Evolutionary conservation across 2,113 vertebrate species (phyloP).

Genomic region (Semicossyphus pulcher): DNA sequence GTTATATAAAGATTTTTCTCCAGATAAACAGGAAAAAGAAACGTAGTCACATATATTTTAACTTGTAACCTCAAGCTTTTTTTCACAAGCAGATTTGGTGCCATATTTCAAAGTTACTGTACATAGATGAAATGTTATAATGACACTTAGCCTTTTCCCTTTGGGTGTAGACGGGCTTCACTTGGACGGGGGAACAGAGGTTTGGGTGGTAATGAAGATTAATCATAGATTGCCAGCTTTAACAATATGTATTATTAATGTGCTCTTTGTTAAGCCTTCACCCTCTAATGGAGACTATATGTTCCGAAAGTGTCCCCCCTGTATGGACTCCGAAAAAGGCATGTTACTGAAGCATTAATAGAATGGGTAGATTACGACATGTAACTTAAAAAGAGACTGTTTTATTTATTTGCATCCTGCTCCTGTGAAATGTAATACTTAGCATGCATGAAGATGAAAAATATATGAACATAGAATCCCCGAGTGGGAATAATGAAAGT

Average conservation of each 20-base stretch:
- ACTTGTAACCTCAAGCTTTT: constrained; percentile 69
- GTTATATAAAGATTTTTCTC: constrained; percentile 54
- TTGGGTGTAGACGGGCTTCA: constrained; percentile 55
- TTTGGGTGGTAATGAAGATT: constrained; percentile 62
- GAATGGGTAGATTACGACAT: constrained; percentile 85
- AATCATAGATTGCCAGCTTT: constrained; percentile 78
- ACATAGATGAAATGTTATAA: constrained; percentile 77
- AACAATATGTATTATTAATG: constrained; percentile 77
- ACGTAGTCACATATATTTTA: constrained; percentile 69
- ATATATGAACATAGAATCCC: constrained; percentile 77
- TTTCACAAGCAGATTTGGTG: constrained; percentile 75
- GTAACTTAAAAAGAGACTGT: constrained; percentile 77
- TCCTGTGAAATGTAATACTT: constrained; percentile 83
- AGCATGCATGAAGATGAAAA: constrained; percentile 84
- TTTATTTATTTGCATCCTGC: constrained; percentile 86
- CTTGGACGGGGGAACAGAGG: constrained; percentile 43
- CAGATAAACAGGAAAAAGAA: constrained; percentile 44
- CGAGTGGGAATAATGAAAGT: constrained; percentile 71
- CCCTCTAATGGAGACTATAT: constrained; percentile 69
- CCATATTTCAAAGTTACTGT: constrained; percentile 81
- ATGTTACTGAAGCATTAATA: constrained; percentile 84
- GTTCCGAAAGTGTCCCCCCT: constrained; percentile 62
- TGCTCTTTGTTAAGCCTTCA: constrained; percentile 78
- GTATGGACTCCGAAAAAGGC: constrained; percentile 81
- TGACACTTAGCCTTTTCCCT: constrained; percentile 68